Evolutionary conservation across 2,888 invertebrate species (phyloP), one percentile per base, ranked within the genome.

Genomic region (Hypsopygia costalis): DNA sequence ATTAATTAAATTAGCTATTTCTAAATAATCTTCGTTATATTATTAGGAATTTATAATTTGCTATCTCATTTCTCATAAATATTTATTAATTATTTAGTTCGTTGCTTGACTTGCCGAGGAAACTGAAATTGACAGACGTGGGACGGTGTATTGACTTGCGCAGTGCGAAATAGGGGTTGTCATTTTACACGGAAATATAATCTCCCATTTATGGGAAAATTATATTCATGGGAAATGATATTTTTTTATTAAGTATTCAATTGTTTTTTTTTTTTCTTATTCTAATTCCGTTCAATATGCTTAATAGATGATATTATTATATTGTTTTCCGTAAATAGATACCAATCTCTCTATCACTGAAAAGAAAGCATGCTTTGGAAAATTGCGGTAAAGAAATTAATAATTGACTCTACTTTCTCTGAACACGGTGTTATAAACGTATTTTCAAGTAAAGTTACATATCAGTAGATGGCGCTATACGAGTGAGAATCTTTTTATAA

Each of bases 111-210:
- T 56, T 58, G 52, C 47, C 55, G 58, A 52, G 20, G 31, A 41
- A 48, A 44, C 54, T 75, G 75, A n/a, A n/a, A n/a, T 6, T 3
- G 25, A 4, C 4, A 16, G 3, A 16, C 16, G 2, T 2, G 16
- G 16, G 16, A 75, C 73, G 47, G 46, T 56, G 35, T 61, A 40
- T 55, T 65, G 70, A 69, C 75, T 51, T 75, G 75, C 75, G 75
- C 74, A 66, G 47, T 65, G 36, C 28, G 25, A 16, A 33, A 42
- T 44, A 45, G 36, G 67, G 55, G 66, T 65, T 58, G 66, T 55
- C 58, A 62, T 40, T 5, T 31, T 2, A 9, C 22, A 7, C 25
- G 1, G 12, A 6, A 9, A 22, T 40, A 47, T 46, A 47, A 41
- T 9, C 34, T 40, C 43, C 32, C 35, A 34, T 40, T 9, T 9